A percentile compares a stretch with the other conserved stretches of the same genome.
phyloP scores from a whole-genome alignment of 2,888 invertebrate genomes.

The Idaea biselata region DNA sequence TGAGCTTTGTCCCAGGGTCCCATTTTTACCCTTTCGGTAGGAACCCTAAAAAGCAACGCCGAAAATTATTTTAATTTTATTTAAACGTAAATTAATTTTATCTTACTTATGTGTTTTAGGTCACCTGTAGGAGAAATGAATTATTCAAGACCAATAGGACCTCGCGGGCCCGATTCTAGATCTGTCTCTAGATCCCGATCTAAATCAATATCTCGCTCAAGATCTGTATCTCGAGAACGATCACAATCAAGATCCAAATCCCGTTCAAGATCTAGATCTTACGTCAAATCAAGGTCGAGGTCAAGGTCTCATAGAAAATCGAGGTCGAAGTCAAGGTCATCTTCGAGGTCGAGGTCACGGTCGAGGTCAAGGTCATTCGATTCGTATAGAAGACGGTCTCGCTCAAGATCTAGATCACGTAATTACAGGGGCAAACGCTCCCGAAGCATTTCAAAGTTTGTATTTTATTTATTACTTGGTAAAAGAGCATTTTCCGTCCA shows the following conservation, averaged over 20 bases:
- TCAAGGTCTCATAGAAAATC: constrained; percentile 47
- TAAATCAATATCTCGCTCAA: constrained; percentile 43
- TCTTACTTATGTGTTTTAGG: constrained; percentile 33
- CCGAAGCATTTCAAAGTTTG: constrained; percentile 65
- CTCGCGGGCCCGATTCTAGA: constrained; percentile 50
- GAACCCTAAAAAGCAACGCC: too few species aligned
- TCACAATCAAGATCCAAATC: constrained; percentile 45
- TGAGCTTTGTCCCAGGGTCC: too few species aligned
- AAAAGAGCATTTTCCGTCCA: neutral
- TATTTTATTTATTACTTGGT: constrained; percentile 33
- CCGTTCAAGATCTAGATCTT: constrained; percentile 40
- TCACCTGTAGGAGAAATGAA: constrained; percentile 39
- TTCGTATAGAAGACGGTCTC: constrained; percentile 51
- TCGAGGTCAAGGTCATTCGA: constrained; percentile 59
- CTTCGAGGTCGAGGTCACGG: constrained; percentile 39
- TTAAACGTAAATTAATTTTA: neutral
- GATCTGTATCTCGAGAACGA: constrained; percentile 41
- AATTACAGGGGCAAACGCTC: constrained; percentile 57
- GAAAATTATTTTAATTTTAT: too few species aligned
- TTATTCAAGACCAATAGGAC: constrained; percentile 53
- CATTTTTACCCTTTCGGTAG: too few species aligned
- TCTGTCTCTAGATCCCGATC: constrained; percentile 39
- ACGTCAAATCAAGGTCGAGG: constrained; percentile 49
- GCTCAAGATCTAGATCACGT: constrained; percentile 47
- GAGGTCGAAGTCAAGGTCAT: constrained; percentile 36